Evolutionary conservation across 2,797 vertebrate genomes (phyloP).

Genomic region (Melanotaenia nigrans): DNA sequence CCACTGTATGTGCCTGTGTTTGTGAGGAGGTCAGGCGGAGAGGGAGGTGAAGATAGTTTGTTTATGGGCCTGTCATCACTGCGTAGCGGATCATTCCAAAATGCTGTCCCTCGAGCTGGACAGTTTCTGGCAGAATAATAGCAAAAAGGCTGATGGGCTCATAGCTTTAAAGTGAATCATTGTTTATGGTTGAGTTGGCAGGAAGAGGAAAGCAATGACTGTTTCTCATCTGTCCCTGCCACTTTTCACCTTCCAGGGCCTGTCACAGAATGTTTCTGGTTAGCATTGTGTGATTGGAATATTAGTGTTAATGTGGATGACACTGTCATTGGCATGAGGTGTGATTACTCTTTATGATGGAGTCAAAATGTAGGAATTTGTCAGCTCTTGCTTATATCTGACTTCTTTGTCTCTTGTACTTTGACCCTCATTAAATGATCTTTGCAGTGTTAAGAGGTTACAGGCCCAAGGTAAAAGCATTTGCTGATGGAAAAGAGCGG

Average conservation of each 20-base stretch:
- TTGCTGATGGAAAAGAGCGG: conserved; percentile 48
- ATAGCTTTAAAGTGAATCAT: conserved; percentile 65
- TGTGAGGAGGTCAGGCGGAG: neutral
- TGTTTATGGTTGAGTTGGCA: conserved; percentile 68
- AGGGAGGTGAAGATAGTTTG: conserved; percentile 48
- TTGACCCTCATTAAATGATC: conserved; percentile 37
- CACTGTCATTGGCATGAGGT: neutral
- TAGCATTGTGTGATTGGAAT: conserved; percentile 34
- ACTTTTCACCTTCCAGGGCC: conserved; percentile 27
- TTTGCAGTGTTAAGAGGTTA: conserved; percentile 43
- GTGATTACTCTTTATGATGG: neutral
- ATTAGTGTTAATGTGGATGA: conserved; percentile 25
- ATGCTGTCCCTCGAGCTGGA: conserved; percentile 59
- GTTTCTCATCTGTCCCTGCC: conserved; percentile 60
- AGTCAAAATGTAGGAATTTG: neutral
- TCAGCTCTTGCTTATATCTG: neutral
- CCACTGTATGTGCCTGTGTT: neutral
- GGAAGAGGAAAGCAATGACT: conserved; percentile 34
- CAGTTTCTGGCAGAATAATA: conserved; percentile 58
- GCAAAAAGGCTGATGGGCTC: conserved; percentile 48
- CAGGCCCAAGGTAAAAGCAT: conserved; percentile 34
- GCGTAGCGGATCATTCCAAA: conserved; percentile 47
- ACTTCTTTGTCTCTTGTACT: conserved; percentile 1
- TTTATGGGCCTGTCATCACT: conserved; percentile 62
- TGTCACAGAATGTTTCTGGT: conserved; percentile 45